These are phyloP conservation scores for Probaryconus sp. DNA, from an alignment of 1,140 invertebrate genomes.

Conservation along the genomic window DNA sequence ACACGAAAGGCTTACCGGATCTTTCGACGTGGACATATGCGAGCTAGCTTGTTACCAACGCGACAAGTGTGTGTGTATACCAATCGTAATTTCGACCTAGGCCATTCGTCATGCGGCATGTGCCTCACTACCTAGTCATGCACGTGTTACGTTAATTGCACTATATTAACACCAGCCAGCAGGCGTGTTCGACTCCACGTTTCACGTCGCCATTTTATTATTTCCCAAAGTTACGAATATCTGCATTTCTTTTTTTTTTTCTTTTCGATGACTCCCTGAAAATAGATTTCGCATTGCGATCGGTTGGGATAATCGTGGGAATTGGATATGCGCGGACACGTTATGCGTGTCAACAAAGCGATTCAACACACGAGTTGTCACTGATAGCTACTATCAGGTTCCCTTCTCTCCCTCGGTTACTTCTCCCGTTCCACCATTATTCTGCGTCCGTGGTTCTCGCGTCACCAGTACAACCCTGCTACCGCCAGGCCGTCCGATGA, in stretches of 20 bases:
- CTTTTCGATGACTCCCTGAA: no score
- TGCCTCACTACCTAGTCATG: conserved; percentile 66
- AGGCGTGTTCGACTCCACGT: conserved; percentile 6
- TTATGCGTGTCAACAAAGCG: conserved; percentile 74
- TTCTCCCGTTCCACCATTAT: conserved; percentile 21
- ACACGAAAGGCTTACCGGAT: conserved; percentile 1
- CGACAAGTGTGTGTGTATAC: conserved; percentile 52
- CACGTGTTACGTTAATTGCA: conserved; percentile 70
- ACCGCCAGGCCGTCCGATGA: conserved; percentile 61
- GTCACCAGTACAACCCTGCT: conserved; percentile 40
- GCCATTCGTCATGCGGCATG: conserved; percentile 71
- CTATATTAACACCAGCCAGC: conserved; percentile 61
- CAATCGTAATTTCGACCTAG: conserved; percentile 68
- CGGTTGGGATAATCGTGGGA: conserved; percentile 38
- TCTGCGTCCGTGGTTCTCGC: conserved; percentile 44
- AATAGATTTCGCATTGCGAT: no score
- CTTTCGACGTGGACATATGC: conserved; percentile 40
- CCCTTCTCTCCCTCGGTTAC: not conserved
- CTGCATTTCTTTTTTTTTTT: no score
- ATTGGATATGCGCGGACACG: conserved; percentile 69
- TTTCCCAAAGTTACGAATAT: no score
- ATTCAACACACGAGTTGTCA: conserved; percentile 74
- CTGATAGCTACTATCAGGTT: conserved; percentile 70
- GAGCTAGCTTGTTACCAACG: conserved; percentile 35
- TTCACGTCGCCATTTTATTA: conserved; percentile 2